Evolutionary conservation across 2,113 vertebrate genomes (phyloP).

Genomic region (Arizona elegans): DNA sequence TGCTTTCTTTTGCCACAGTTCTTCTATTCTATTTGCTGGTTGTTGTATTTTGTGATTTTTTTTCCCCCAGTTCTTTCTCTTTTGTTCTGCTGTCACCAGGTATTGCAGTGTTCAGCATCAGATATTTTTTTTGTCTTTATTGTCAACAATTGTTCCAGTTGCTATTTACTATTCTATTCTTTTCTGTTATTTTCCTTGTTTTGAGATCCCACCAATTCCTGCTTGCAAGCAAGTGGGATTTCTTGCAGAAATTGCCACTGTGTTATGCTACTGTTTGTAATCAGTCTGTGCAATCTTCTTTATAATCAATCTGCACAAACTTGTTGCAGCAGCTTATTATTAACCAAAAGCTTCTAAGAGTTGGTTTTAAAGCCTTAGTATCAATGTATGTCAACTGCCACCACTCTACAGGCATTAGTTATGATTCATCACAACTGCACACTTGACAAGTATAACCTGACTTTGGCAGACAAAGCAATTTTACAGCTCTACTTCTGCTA

Average conservation of each 20-base stretch:
- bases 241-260: not conserved
- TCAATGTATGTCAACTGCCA: not conserved
- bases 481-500: not conserved
- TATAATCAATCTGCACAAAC: not conserved
- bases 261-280: not conserved
- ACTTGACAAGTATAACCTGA: not conserved
- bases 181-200: not conserved
- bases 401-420: not conserved
- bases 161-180: not conserved
- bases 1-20: not conserved
- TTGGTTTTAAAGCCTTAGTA: not conserved
- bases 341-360: not conserved
- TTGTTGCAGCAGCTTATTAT: not conserved
- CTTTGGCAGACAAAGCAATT: not conserved
- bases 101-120: not conserved
- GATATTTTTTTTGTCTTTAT: not conserved
- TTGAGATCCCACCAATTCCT: not conserved
- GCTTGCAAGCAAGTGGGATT: not conserved
- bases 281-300: not conserved
- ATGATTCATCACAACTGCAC: not conserved
- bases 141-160: not conserved
- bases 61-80: not conserved
- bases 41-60: not conserved
- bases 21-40: not conserved
- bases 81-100: not conserved